Percentiles rank a stretch among this genome's conserved stretches.
Evolutionary conservation across 2,113 vertebrate species (phyloP).

Genomic region (Plecotus auritus): DNA sequence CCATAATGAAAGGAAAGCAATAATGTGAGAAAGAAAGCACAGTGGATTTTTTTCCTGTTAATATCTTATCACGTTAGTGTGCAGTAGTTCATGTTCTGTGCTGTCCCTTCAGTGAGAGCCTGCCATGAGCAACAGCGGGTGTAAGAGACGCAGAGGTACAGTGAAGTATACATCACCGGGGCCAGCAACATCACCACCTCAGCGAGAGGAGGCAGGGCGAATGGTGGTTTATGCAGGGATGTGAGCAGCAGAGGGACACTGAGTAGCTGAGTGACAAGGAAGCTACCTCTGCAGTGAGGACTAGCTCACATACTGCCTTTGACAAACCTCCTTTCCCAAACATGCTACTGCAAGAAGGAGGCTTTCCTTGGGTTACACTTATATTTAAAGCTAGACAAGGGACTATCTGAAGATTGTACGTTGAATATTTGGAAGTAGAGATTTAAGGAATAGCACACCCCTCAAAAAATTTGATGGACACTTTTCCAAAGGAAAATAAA

Average conservation of each 20-base stretch:
- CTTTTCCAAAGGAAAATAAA: neutral
- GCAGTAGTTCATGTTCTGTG: neutral
- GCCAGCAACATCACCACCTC: neutral
- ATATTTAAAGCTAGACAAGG: neutral
- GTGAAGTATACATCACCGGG: neutral
- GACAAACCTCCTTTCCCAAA: neutral
- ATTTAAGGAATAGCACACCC: neutral
- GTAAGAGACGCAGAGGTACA: neutral
- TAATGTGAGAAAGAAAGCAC: neutral
- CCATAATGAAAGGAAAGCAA: neutral
- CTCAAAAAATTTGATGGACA: neutral
- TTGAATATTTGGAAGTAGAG: neutral
- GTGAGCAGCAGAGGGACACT: neutral
- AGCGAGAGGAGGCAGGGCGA: neutral
- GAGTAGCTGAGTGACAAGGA: neutral
- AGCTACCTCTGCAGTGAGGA: neutral
- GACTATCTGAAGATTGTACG: neutral
- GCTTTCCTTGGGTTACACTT: neutral
- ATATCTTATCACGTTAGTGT: neutral
- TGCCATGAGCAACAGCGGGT: neutral
- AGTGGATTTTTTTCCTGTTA: neutral
- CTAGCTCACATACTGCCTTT: neutral
- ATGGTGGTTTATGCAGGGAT: neutral
- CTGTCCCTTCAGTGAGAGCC: neutral
- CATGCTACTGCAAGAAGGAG: neutral